phyloP scores from a whole-genome alignment of 2,797 vertebrate genomes.

The Esox masquinongy region DNA sequence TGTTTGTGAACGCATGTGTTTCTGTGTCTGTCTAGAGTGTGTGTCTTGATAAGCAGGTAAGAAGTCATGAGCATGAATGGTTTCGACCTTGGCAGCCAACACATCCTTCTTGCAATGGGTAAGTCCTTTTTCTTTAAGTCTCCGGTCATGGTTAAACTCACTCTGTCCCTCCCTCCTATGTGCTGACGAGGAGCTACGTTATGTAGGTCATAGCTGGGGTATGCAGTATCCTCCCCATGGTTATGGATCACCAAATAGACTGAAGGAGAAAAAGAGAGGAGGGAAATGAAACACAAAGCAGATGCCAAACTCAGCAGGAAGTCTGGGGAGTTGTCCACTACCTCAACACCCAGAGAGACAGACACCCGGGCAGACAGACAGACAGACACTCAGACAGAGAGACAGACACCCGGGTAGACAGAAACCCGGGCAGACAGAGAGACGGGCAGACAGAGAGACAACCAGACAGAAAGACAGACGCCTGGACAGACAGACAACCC shows the following conservation, averaged over 20 bases:
- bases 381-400: too few relatives aligned
- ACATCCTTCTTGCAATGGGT: not conserved
- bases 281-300: not conserved
- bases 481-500: too few relatives aligned
- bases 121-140: not conserved
- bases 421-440: too few relatives aligned
- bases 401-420: too few relatives aligned
- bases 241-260: not conserved
- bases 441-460: too few relatives aligned
- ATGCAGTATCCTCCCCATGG: not conserved
- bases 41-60: not conserved
- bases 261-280: conserved; percentile 5
- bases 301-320: conserved; percentile 3
- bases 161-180: not conserved
- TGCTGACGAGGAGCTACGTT: not conserved
- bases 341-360: not conserved
- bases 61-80: not conserved
- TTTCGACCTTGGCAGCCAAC: not conserved
- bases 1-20: conserved; percentile 1
- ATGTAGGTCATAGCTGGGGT: conserved; percentile 19
- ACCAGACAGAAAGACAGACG: too few relatives aligned
- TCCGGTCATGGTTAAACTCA: not conserved
- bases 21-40: conserved; percentile 8
- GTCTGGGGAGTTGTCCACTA: not conserved
- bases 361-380: too few relatives aligned